Conservation (phyloP, 2,888 invertebrate species). For the Pristionchus maxplancki region DNA sequence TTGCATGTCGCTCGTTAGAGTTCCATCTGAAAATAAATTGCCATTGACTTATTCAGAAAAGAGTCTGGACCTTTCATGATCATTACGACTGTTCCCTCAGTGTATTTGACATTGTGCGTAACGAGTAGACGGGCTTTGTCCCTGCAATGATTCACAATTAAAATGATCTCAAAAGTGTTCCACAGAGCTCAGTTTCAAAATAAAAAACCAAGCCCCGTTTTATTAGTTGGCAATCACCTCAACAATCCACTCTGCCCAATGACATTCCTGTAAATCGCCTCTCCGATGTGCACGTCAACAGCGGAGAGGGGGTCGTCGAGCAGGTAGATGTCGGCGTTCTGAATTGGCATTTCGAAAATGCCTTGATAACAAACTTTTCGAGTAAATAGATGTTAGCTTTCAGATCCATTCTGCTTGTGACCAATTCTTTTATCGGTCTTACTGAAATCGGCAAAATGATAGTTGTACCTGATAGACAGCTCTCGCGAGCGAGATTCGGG, state of each 20-base stretch:
- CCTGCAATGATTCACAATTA: background rate
- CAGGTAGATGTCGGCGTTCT: conserved; percentile 88
- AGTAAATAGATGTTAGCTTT: too few relatives aligned
- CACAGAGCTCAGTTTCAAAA: too few relatives aligned
- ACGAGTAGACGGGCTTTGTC: conserved; percentile 88
- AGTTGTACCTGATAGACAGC: conserved; percentile 91
- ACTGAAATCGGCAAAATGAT: too few relatives aligned
- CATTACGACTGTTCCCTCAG: conserved; percentile 88
- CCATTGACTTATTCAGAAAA: background rate
- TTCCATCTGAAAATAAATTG: background rate
- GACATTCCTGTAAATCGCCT: conserved; percentile 82
- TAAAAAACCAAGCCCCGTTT: too few relatives aligned
- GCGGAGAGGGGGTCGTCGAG: conserved; percentile 95
- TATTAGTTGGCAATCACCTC: too few relatives aligned
- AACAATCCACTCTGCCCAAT: conserved; percentile 40
- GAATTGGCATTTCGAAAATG: background rate
- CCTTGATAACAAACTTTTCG: too few relatives aligned
- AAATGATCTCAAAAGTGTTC: too few relatives aligned
- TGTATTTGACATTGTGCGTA: conserved; percentile 93
- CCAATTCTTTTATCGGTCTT: too few relatives aligned
- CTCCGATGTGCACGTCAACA: conserved; percentile 94
- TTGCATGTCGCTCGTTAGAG: background rate
- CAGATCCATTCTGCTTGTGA: too few relatives aligned
- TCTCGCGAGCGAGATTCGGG: conserved; percentile 91
- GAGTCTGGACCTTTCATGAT: background rate